Percentiles rank a stretch among this genome's conserved stretches.
Conservation (phyloP, 2,888 invertebrate genomes). For the Trachelus stipa region DNA sequence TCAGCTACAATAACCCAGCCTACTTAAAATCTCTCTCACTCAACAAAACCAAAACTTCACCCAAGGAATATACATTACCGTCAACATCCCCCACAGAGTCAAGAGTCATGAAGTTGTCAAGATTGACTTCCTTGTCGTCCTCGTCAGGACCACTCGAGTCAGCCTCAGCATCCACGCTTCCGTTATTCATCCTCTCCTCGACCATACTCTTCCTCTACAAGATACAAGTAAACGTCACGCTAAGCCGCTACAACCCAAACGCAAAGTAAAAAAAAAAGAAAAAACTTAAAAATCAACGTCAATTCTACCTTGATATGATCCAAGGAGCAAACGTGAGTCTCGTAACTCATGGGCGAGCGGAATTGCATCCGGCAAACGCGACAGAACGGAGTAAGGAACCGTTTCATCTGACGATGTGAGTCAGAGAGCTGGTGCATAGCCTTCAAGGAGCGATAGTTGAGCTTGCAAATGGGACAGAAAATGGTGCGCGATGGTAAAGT, state of each 20-base stretch:
- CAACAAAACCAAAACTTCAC: background rate
- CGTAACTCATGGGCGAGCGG: slow-evolving; percentile 87
- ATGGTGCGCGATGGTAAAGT: slow-evolving; percentile 73
- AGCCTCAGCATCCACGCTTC: slow-evolving; percentile 69
- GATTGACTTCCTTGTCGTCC: slow-evolving; percentile 77
- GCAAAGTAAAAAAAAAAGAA: background rate
- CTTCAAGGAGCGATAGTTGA: slow-evolving; percentile 81
- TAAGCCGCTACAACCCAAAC: background rate
- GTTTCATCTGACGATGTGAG: slow-evolving; percentile 86
- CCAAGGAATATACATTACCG: slow-evolving; percentile 66
- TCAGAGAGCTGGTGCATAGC: slow-evolving; percentile 83
- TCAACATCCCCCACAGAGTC: slow-evolving; percentile 90
- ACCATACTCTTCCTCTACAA: slow-evolving; percentile 71
- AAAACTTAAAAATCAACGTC: background rate
- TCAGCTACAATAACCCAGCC: slow-evolving; percentile 50
- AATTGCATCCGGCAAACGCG: slow-evolving; percentile 82
- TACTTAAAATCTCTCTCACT: slow-evolving; percentile 26
- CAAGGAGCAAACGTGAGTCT: slow-evolving; percentile 84
- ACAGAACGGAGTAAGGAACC: slow-evolving; percentile 86
- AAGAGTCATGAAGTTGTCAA: slow-evolving; percentile 89
- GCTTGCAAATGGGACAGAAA: slow-evolving; percentile 80
- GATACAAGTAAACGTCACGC: slow-evolving; percentile 15
- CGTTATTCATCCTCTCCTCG: slow-evolving; percentile 63
- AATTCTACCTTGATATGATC: slow-evolving; percentile 80
- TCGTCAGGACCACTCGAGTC: slow-evolving; percentile 75